A percentile compares a stretch with the other conserved stretches of the same genome.
phyloP scores from a whole-genome alignment of 1,140 invertebrate genomes.

The Drosophila neocordata region DNA sequence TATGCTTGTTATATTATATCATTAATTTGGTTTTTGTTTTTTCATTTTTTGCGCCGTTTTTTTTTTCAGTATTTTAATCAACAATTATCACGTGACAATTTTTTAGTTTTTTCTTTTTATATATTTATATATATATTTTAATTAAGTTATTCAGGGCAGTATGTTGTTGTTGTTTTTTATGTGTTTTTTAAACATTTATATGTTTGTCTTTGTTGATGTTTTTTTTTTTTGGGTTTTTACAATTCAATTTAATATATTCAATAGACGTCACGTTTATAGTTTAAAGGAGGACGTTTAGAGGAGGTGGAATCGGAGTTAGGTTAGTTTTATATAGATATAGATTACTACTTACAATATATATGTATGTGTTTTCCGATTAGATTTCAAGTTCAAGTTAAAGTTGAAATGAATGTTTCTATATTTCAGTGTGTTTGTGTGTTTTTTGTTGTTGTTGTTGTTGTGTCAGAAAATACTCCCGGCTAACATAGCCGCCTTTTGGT shows the following conservation, averaged over 20 bases:
- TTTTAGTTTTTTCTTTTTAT: slow-evolving; percentile 19
- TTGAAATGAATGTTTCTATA: too few species aligned
- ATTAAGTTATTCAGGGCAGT: slow-evolving; percentile 77
- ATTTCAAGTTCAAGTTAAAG: too few species aligned
- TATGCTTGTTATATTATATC: slow-evolving; percentile 52
- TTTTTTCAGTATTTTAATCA: slow-evolving; percentile 37
- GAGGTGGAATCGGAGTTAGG: slow-evolving; percentile 12
- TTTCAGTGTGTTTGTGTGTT: background rate
- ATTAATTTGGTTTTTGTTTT: slow-evolving; percentile 5
- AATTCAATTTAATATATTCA: slow-evolving; percentile 68
- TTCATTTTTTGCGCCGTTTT: slow-evolving; percentile 25
- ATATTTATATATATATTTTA: slow-evolving; percentile 34
- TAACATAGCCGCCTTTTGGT: slow-evolving; percentile 13
- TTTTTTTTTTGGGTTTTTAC: slow-evolving; percentile 52
- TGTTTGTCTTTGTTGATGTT: slow-evolving; percentile 44
- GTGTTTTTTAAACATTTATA: slow-evolving; percentile 77
- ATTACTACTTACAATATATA: slow-evolving; percentile 2
- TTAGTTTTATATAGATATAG: slow-evolving; percentile 43
- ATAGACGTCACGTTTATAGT: slow-evolving; percentile 51
- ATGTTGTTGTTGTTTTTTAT: slow-evolving; percentile 45
- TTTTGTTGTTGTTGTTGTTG: too few species aligned
- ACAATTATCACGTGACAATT: slow-evolving; percentile 82
- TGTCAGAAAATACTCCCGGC: background rate
- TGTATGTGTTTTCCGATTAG: background rate
- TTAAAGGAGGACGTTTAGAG: slow-evolving; percentile 13